Evolutionary conservation across 1,140 invertebrate species (phyloP).

Genomic region (Teleopsis dalmanni): DNA sequence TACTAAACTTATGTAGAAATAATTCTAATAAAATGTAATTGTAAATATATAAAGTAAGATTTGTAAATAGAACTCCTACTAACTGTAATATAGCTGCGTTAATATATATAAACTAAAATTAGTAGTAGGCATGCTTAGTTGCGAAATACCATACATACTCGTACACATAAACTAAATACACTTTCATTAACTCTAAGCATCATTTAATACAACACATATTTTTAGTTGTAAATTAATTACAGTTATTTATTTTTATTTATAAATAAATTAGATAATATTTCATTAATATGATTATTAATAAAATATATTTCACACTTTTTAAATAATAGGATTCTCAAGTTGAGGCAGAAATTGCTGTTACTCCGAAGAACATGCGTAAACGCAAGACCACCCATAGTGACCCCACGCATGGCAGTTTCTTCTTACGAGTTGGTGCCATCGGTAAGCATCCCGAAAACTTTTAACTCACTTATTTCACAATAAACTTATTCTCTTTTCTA

Average conservation of each 20-base stretch:
- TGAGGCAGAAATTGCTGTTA: conserved; percentile 62
- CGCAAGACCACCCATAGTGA: conserved; percentile 89
- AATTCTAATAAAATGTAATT: too few species aligned
- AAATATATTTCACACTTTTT: conserved; percentile 1
- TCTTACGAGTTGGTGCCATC: conserved; percentile 89
- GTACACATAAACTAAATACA: too few species aligned
- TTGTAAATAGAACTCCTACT: too few species aligned
- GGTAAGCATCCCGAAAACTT: conserved; percentile 54
- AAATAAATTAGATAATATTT: neutral
- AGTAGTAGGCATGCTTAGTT: too few species aligned
- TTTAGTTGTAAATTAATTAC: neutral
- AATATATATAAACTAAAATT: too few species aligned
- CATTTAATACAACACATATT: neutral
- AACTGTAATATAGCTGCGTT: too few species aligned
- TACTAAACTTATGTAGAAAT: too few species aligned
- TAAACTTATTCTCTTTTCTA: conserved; percentile 49
- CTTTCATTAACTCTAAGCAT: too few species aligned
- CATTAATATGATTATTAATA: neutral
- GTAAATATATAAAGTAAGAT: too few species aligned
- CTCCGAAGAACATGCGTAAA: conserved; percentile 60
- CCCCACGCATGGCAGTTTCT: conserved; percentile 91
- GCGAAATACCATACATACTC: too few species aligned
- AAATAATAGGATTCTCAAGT: conserved; percentile 45
- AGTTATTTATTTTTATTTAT: neutral
- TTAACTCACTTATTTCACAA: neutral